phyloP scores from a whole-genome alignment of 2,888 invertebrate genomes.

The Drosophila testacea region DNA sequence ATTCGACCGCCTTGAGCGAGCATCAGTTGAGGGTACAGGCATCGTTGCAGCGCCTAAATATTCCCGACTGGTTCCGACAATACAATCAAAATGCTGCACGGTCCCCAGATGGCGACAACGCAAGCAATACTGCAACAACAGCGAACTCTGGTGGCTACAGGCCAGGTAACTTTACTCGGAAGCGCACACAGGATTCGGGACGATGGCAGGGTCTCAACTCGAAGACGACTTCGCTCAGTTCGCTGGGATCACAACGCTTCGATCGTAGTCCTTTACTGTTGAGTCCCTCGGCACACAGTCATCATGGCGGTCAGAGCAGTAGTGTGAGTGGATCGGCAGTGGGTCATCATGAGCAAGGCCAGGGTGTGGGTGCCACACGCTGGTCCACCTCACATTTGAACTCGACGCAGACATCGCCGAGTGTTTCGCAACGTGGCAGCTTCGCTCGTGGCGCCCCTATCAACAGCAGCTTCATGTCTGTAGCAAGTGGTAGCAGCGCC shows the following conservation, averaged over 20 bases:
- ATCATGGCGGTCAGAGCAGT: conserved; percentile 84
- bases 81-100: conserved; percentile 82
- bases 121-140: conserved; percentile 8
- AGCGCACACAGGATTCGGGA: conserved; percentile 89
- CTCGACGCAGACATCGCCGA: conserved; percentile 90
- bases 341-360: conserved; percentile 35
- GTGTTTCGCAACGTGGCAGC: conserved; percentile 90
- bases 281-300: conserved; percentile 85
- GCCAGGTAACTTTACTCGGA: conserved; percentile 93
- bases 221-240: conserved; percentile 94
- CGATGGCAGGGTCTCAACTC: conserved; percentile 90
- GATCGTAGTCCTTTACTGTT: conserved; percentile 85
- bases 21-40: conserved; percentile 97
- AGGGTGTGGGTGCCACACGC: conserved; percentile 83
- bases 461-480: conserved; percentile 86
- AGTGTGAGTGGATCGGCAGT: conserved; percentile 39
- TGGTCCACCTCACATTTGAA: conserved; percentile 92
- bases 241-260: conserved; percentile 87
- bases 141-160: conserved; percentile 84
- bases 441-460: conserved; percentile 87
- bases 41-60: conserved; percentile 96
- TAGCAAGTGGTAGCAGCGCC: conserved; percentile 88
- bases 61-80: conserved; percentile 96
- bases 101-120: conserved; percentile 64
- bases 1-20: conserved; percentile 92